These are phyloP conservation scores for Capreolus pygargus DNA, from an alignment of 2,113 vertebrate genomes.

Conservation along the genomic window DNA sequence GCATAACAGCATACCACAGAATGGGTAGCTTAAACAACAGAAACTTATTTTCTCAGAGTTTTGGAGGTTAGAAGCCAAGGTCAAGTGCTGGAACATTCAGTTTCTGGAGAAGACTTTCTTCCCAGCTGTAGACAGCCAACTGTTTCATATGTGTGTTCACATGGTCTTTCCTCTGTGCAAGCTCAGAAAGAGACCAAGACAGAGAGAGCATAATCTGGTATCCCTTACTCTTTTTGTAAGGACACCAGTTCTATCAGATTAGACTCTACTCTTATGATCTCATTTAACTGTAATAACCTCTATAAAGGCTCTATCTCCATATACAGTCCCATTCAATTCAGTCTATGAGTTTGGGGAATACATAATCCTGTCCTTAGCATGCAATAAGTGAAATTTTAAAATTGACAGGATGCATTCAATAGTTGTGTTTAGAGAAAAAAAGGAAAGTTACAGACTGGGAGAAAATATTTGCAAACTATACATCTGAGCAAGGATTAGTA, in stretches of 20 bases:
- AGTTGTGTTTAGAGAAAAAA: not conserved
- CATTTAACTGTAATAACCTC: not conserved
- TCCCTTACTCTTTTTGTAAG: not conserved
- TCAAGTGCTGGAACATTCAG: not conserved
- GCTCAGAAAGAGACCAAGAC: not conserved
- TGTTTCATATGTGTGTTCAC: not conserved
- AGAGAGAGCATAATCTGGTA: not conserved
- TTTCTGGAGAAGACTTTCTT: not conserved
- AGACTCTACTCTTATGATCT: not conserved
- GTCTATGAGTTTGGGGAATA: not conserved
- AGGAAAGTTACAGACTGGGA: not conserved
- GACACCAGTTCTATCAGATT: not conserved
- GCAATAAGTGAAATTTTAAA: not conserved
- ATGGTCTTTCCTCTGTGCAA: not conserved
- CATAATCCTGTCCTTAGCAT: not conserved
- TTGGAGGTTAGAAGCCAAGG: not conserved
- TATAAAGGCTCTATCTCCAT: not conserved
- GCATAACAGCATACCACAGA: not conserved
- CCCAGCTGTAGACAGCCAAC: not conserved
- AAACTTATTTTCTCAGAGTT: not conserved
- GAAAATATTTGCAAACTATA: not conserved
- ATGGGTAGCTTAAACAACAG: too few relatives aligned
- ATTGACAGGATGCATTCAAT: not conserved
- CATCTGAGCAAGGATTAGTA: not conserved
- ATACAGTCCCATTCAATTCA: not conserved